These are phyloP conservation scores for Labroides dimidiatus DNA, from an alignment of 2,797 vertebrate genomes.

Conservation along the genomic window DNA sequence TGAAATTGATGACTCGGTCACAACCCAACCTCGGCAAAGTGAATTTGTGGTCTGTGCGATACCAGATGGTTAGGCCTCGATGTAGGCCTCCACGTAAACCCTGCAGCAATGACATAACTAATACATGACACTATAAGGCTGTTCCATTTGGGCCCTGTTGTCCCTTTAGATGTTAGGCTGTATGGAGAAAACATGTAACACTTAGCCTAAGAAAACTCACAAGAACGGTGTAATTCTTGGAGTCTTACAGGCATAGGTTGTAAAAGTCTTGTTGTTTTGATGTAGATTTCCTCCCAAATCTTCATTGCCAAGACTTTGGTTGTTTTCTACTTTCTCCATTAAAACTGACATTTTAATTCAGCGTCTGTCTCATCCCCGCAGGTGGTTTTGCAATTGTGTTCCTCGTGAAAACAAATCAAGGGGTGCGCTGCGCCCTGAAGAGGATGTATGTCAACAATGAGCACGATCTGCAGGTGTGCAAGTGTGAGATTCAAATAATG, in stretches of 20 bases:
- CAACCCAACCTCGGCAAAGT: conserved; percentile 54
- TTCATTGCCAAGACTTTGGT: not conserved
- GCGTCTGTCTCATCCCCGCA: conserved; percentile 58
- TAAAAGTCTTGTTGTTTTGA: not conserved
- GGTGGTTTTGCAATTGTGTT: conserved; percentile 98
- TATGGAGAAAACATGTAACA: conserved; percentile 12
- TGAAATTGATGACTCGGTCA: conserved; percentile 57
- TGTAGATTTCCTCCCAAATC: not conserved
- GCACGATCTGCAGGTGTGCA: conserved; percentile 96
- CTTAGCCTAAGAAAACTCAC: conserved; percentile 8
- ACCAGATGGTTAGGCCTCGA: conserved; percentile 79
- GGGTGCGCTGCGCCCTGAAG: conserved; percentile 95
- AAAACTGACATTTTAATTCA: not conserved
- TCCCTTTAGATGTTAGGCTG: conserved; percentile 30
- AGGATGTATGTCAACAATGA: conserved; percentile 99
- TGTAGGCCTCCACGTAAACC: conserved; percentile 73
- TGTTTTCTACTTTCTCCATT: not conserved
- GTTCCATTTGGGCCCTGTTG: conserved; percentile 62
- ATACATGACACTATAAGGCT: conserved; percentile 73
- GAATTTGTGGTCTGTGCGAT: conserved; percentile 67
- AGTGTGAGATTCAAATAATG: conserved; percentile 98
- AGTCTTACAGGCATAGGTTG: too few relatives aligned
- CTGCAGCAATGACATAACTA: conserved; percentile 79
- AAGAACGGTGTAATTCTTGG: too few relatives aligned
- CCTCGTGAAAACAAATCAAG: conserved; percentile 93